Percentiles rank a stretch among this genome's conserved stretches.
Conservation (phyloP, 53 echinoderm and acorn worm species). For the Paracentrotus lividus region DNA sequence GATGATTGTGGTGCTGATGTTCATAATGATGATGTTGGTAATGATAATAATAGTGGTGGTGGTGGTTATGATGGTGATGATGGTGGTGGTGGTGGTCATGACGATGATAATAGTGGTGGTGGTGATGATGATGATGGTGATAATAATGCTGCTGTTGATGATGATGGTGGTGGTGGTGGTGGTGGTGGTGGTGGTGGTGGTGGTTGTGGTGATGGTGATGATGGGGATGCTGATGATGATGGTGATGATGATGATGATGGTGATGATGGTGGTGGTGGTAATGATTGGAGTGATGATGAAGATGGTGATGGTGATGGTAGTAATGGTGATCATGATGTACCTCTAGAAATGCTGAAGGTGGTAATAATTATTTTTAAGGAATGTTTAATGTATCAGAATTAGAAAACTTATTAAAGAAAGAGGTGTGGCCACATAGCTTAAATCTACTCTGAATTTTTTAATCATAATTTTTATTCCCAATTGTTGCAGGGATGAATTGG, state of each 20-base stretch:
- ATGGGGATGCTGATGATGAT: background rate
- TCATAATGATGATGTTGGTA: background rate
- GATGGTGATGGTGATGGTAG: background rate
- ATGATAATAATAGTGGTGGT: background rate
- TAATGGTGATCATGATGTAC: background rate
- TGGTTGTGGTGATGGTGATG: background rate
- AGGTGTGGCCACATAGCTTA: background rate
- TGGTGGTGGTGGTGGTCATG: background rate
- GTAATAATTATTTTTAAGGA: background rate
- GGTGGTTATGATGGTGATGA: background rate
- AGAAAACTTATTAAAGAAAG: background rate
- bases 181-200: background rate
- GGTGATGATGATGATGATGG: background rate
- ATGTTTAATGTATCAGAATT: too few relatives aligned
- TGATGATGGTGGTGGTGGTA: background rate
- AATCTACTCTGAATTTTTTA: background rate
- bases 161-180: background rate
- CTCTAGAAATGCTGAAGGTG: background rate
- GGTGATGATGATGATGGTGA: too few relatives aligned
- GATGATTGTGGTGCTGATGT: background rate
- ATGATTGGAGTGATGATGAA: background rate
- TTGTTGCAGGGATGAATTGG: conserved; percentile 73
- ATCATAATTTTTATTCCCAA: background rate
- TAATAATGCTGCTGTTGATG: background rate
- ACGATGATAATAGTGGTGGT: too few relatives aligned